Evolutionary conservation across 2,888 invertebrate species (phyloP), one percentile per base, ranked within the genome.

Genomic region (Eremobia ochroleuca): DNA sequence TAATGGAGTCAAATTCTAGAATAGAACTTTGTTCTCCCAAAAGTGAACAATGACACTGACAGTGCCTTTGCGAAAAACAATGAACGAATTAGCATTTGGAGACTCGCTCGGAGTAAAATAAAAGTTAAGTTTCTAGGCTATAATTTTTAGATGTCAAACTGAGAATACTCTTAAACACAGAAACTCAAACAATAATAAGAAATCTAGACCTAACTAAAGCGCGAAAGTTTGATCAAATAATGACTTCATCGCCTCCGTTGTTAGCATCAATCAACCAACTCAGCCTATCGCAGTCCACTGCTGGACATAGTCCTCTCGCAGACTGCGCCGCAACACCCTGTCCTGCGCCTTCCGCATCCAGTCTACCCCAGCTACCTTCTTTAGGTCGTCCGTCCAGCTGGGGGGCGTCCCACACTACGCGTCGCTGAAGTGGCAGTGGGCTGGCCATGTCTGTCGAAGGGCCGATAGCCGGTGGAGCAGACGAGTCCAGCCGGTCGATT

Each of bases 51-150:
- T 67, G 49, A 70, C 49, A n/a, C 43, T 70, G 73, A 37, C 65
- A 79, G 59, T 49, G 31, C 69, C 49, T 79, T 79, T 58, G 52
- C 64, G 43, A 66, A 79, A 79, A 79, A 85, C 83, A 85, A 85
- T 77, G 86, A 86, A 62, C 25, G n/a, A 75, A 86, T 79, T 79
- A 73, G 74, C 79, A 86, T 85, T 75, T 67, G 46, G 61, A 13
- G 70, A 73, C 61, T 82, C 59, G 9, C 72, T 82, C 37, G 25
- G 49, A 52, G 31, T 18, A 21, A 58, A 25, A 58, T 55, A 59
- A 66, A 61, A 18, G 37, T 77, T 34, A 52, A 52, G n/a, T 46
- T 43, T 82, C 18, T 28, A n/a, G 2, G 25, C 4, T 31, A 65
- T 13, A 43, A 52, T 46, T 34, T 77, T 67, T 68, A 25, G 21